Evolutionary conservation across 1,140 invertebrate genomes (phyloP).

Genomic region (Pseudomyrmex concolor): DNA sequence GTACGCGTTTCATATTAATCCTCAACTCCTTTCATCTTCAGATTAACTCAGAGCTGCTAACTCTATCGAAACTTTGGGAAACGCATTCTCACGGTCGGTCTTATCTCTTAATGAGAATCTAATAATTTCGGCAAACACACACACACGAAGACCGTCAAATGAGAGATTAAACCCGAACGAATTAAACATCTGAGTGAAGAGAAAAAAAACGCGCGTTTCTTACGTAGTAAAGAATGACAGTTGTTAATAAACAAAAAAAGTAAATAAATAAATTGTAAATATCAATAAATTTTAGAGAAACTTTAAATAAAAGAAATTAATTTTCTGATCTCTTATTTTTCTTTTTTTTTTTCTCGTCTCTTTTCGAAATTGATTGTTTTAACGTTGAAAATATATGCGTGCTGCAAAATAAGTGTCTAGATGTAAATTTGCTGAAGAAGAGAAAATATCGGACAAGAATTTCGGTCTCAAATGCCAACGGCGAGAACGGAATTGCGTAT

Average conservation of each 20-base stretch:
- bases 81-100: not conserved
- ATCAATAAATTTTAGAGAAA: too few relatives aligned
- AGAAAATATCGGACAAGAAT: conserved; percentile 1
- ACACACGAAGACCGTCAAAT: not conserved
- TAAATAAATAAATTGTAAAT: too few relatives aligned
- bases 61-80: not conserved
- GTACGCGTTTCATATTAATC: conserved; percentile 34
- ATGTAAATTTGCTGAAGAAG: conserved; percentile 15
- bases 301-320: not conserved
- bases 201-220: not conserved
- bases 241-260: too few relatives aligned
- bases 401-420: not conserved
- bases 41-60: conserved; percentile 21
- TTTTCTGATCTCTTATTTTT: not conserved
- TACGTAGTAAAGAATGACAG: too few relatives aligned
- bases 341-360: too few relatives aligned
- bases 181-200: not conserved
- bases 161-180: not conserved
- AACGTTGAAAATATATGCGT: not conserved
- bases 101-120: conserved; percentile 38
- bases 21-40: conserved; percentile 31
- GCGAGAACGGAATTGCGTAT: not conserved
- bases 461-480: not conserved
- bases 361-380: not conserved
- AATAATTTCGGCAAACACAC: conserved; percentile 3